These are phyloP conservation scores for Phengaris arion DNA, from an alignment of 2,888 invertebrate species.

Conservation along the genomic window DNA sequence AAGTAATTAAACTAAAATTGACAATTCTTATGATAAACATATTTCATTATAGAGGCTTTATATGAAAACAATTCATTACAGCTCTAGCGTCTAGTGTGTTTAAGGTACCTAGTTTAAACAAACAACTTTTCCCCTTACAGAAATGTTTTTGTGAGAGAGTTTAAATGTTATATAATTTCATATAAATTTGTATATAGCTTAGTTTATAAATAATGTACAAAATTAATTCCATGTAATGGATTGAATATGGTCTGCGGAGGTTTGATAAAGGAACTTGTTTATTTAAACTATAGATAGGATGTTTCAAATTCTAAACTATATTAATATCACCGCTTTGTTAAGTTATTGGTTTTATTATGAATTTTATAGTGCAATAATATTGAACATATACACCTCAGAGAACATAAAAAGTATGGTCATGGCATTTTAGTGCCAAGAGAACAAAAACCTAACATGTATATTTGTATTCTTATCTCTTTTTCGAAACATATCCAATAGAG, in stretches of 20 bases:
- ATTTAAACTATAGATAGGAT: constrained; percentile 24
- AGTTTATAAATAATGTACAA: constrained; percentile 27
- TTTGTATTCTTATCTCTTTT: too few species aligned
- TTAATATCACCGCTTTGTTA: constrained; percentile 22
- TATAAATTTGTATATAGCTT: constrained; percentile 27
- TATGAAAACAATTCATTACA: background rate
- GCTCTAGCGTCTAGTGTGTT: too few species aligned
- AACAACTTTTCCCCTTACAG: background rate
- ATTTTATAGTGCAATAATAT: background rate
- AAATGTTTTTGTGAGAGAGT: constrained; percentile 11
- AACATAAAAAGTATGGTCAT: background rate
- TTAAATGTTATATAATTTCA: constrained; percentile 20
- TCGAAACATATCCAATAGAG: too few species aligned
- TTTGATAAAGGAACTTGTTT: constrained; percentile 3
- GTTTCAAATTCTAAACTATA: constrained; percentile 21
- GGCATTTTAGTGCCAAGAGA: background rate
- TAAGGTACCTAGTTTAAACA: too few species aligned
- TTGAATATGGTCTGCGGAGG: constrained; percentile 21
- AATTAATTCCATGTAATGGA: constrained; percentile 27
- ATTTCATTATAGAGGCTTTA: background rate
- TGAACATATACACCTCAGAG: background rate
- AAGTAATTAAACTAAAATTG: too few species aligned
- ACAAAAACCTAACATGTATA: background rate
- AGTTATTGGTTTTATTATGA: background rate
- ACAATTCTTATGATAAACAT: too few species aligned